Evolutionary conservation across 2,113 vertebrate species (phyloP), one percentile per base, ranked within the genome.

Genomic region (Scomber japonicus): DNA sequence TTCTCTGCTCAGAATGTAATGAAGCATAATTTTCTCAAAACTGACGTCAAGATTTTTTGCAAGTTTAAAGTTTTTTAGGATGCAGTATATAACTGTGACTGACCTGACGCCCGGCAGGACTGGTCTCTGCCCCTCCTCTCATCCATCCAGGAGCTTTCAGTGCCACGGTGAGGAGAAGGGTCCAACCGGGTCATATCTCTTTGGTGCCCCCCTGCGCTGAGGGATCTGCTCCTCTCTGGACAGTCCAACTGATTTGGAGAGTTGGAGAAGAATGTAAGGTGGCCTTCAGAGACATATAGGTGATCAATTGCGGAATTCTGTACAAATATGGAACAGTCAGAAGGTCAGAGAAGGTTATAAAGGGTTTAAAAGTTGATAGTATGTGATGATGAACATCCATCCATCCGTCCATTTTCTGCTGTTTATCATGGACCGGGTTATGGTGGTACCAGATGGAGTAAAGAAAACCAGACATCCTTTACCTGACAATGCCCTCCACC

Each of bases 181-280:
- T 95, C 94, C 85, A 94, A 53, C 35, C 88, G 89, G 70, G 94
- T 95, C 94, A 95, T 94, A 79, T 87, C 87, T 74, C 11, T 76
- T 62, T 53, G 75, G 64, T 27, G 21, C 19, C 67, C 70, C 73
- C 77, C 82, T 82, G 83, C 50, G 65, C 68, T 90, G 63, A 66
- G 73, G 27, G 84, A 89, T 54, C 50, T 61, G 45, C 74, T 82
- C 62, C 81, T 81, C 54, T 78, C 30, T 35, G 56, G 78, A 66
- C 71, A 21, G 46, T 84, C 57, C 48, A 62, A 21, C 46, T 77
- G 86, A 75, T 82, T 80, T 70, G 35, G 64, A 81, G 75, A 89
- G 53, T 86, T 93, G 62, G 14, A 57, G 30, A 24, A 75, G 8
- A 44, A 24, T 75, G 74, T 48, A 75, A 1, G 14, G 54, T 35